A percentile compares a stretch with the other conserved stretches of the same genome.
Evolutionary conservation across 2,888 invertebrate species (phyloP).

Genomic region (Allolobophora icterica): DNA sequence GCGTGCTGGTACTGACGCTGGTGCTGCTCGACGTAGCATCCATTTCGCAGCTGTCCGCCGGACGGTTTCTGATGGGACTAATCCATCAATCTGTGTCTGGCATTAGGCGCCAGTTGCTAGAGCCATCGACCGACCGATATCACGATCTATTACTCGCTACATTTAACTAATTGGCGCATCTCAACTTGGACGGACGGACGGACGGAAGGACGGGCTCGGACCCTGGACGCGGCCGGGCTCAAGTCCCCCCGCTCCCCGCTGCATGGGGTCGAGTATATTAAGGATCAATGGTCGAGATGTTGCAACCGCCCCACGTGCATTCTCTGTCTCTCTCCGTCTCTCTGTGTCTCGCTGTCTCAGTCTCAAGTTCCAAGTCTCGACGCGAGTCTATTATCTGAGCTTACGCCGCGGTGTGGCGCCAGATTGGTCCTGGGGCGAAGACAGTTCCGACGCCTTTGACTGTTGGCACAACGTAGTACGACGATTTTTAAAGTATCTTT

Average conservation of each 20-base stretch:
- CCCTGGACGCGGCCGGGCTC: background rate
- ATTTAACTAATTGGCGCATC: conserved; percentile 20
- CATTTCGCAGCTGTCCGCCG: background rate
- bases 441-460: background rate
- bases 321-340: background rate
- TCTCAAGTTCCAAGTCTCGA: background rate
- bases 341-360: background rate
- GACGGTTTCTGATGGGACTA: conserved; percentile 3
- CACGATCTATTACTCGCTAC: conserved; percentile 22
- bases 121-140: background rate
- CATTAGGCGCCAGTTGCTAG: background rate
- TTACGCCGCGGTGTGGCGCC: background rate
- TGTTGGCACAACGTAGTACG: background rate
- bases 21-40: background rate
- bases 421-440: background rate
- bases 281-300: conserved; percentile 3
- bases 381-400: background rate
- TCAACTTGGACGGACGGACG: background rate
- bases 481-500: background rate
- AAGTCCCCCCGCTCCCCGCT: background rate
- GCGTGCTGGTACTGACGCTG: too few relatives aligned
- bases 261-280: background rate
- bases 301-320: background rate
- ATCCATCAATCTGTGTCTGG: conserved; percentile 7
- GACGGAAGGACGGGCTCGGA: background rate